A percentile compares a stretch with the other conserved stretches of the same genome.
Evolutionary conservation across 2,888 invertebrate species (phyloP).

Genomic region (Tipula confusa): DNA sequence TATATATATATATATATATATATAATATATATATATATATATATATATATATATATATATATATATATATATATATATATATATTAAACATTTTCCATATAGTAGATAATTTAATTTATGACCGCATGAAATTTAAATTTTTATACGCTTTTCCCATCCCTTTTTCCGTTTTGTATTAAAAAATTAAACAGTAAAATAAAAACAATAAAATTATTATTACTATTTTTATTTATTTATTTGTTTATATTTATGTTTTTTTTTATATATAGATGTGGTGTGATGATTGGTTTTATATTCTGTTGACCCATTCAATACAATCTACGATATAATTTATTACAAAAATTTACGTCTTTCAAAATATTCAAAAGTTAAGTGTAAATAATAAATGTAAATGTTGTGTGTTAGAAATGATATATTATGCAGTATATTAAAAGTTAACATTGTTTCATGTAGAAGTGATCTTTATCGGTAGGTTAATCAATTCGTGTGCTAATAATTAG

Average conservation of each 20-base stretch:
- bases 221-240: not conserved
- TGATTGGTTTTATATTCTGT: slow-evolving; percentile 25
- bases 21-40: no score
- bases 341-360: not conserved
- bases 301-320: slow-evolving; percentile 20
- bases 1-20: no score
- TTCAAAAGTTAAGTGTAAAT: not conserved
- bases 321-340: not conserved
- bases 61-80: no score
- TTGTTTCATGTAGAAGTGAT: no score
- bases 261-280: slow-evolving; percentile 25
- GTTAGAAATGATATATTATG: not conserved
- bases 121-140: not conserved
- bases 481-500: not conserved
- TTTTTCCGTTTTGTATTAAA: slow-evolving; percentile 1
- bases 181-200: slow-evolving; percentile 20
- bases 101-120: slow-evolving; percentile 14
- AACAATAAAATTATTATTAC: slow-evolving; percentile 12
- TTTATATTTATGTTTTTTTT: no score
- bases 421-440: no score
- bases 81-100: no score
- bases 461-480: not conserved
- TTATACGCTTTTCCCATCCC: not conserved
- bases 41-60: no score
- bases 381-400: not conserved